Percentiles rank a stretch among this genome's conserved stretches.
phyloP scores from a whole-genome alignment of 2,113 vertebrate genomes.

The Osmerus eperlanus region DNA sequence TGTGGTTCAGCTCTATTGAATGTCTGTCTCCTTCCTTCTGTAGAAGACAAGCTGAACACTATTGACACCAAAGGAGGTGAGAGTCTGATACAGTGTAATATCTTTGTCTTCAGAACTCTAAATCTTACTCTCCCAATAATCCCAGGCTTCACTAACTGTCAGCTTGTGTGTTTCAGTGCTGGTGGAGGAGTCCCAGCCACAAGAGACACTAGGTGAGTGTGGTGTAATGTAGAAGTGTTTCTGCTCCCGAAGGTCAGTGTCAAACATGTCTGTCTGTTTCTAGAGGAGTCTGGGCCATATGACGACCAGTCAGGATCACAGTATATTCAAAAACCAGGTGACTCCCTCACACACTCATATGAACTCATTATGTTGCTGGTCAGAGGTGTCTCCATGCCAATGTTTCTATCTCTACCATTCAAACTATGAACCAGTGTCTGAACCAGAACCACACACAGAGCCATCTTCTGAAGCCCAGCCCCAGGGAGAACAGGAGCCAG shows the following conservation, averaged over 20 bases:
- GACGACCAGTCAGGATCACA: constrained; percentile 41
- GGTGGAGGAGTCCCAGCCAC: neutral
- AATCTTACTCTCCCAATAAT: neutral
- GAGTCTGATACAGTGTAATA: neutral
- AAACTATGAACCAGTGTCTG: constrained; percentile 13
- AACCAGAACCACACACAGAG: constrained; percentile 17
- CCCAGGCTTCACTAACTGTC: neutral
- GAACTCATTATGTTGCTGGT: neutral
- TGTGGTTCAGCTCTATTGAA: neutral
- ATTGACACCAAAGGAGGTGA: constrained; percentile 64
- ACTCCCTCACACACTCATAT: neutral
- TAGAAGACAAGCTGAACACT: constrained; percentile 22
- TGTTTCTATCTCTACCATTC: neutral
- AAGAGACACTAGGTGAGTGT: neutral
- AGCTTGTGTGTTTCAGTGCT: neutral
- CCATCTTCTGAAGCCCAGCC: neutral
- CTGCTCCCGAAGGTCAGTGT: neutral
- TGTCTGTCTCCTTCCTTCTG: neutral
- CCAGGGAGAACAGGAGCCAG: neutral
- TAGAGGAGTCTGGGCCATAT: constrained; percentile 27
- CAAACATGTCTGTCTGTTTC: neutral
- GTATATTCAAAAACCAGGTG: constrained; percentile 41
- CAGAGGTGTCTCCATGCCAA: too few relatives aligned
- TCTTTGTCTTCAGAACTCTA: neutral
- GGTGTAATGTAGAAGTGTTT: neutral